A percentile compares a stretch with the other conserved stretches of the same genome.
Evolutionary conservation across 2,888 invertebrate species (phyloP).

Genomic region (Leptinotarsa juncta): DNA sequence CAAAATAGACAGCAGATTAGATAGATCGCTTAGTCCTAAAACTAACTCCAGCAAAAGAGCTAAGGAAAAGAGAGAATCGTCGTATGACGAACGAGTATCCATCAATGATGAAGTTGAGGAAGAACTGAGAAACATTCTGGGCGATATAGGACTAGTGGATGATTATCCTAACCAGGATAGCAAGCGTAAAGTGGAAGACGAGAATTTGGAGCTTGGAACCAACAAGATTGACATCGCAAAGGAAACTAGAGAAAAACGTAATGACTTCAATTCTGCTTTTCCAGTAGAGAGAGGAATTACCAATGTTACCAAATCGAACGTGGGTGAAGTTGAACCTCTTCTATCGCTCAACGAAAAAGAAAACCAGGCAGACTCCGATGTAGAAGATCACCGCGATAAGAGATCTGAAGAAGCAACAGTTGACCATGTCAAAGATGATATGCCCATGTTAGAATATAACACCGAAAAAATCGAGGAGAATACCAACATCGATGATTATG

Average conservation of each 20-base stretch:
- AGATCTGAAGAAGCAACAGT: not conserved
- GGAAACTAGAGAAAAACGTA: conserved; percentile 33
- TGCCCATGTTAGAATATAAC: conserved; percentile 14
- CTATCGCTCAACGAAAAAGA: not conserved
- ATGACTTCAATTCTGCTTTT: not conserved
- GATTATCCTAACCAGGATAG: conserved; percentile 46
- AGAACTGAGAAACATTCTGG: conserved; percentile 51
- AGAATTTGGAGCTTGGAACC: conserved; percentile 50
- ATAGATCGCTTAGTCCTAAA: conserved; percentile 37
- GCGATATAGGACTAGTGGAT: conserved; percentile 56
- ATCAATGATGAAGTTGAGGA: conserved; percentile 47
- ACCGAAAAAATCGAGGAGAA: conserved; percentile 2
- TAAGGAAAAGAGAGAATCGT: conserved; percentile 41
- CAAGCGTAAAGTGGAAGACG: conserved; percentile 50
- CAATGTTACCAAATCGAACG: not conserved
- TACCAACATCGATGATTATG: conserved; percentile 41
- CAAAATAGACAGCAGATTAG: conserved; percentile 53
- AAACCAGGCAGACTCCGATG: not conserved
- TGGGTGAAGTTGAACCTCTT: not conserved
- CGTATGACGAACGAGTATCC: conserved; percentile 2
- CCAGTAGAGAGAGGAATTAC: not conserved
- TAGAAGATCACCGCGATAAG: not conserved
- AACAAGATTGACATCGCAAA: conserved; percentile 50
- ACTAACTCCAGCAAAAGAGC: conserved; percentile 32
- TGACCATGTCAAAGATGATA: conserved; percentile 2